Percentiles rank a stretch among this genome's conserved stretches.
phyloP scores from a whole-genome alignment of 2,113 vertebrate genomes.

The Pedionomus torquatus region DNA sequence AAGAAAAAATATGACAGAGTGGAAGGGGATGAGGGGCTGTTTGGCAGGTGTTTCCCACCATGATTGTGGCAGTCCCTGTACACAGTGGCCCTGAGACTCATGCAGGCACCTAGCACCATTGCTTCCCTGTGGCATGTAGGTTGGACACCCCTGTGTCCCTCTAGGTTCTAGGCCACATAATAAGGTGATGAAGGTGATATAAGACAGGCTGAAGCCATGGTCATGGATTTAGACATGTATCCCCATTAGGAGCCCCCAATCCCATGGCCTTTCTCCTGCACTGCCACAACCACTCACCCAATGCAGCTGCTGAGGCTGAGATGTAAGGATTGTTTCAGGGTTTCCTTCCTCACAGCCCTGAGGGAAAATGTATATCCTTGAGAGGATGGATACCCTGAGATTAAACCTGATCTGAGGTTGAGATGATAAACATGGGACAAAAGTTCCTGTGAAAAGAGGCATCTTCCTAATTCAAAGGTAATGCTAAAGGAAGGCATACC shows the following conservation, averaged over 20 bases:
- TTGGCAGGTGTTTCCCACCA: background rate
- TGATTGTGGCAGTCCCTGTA: background rate
- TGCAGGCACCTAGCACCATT: background rate
- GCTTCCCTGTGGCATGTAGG: accelerated
- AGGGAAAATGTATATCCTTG: background rate
- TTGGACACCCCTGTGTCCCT: background rate
- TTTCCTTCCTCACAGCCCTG: background rate
- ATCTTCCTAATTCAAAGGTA: background rate
- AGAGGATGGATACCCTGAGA: background rate
- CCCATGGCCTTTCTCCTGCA: background rate
- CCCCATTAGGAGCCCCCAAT: accelerated
- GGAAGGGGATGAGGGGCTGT: background rate
- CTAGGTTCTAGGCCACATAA: background rate
- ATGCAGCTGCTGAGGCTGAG: background rate
- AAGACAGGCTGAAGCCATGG: background rate
- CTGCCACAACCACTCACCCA: background rate
- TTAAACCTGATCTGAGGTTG: background rate
- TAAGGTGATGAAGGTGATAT: background rate
- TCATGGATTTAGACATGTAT: background rate
- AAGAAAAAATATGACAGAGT: background rate
- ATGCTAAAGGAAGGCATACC: background rate
- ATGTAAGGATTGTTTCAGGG: background rate
- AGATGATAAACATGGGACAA: background rate
- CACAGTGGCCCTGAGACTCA: background rate
- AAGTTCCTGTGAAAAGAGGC: background rate